These are phyloP conservation scores for Desmophyllum pertusum DNA, from an alignment of 92 coral and sea anemone genomes.

Conservation along the genomic window DNA sequence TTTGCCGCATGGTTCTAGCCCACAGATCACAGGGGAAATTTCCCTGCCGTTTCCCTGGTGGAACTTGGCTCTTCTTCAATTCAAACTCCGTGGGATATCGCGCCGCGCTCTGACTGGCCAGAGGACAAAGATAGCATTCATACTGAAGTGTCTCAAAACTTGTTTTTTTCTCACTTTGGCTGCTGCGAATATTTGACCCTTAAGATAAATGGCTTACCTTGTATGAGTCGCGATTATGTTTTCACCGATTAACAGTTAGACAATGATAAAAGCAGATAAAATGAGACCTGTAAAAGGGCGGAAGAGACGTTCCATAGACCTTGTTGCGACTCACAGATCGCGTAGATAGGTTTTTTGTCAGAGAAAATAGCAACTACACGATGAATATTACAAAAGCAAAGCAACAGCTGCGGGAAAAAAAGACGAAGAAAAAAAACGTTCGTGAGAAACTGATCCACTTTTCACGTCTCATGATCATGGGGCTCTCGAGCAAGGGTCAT, in stretches of 20 bases:
- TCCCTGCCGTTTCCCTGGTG: not conserved
- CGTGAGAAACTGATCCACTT: too few species aligned
- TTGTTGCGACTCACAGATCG: too few species aligned
- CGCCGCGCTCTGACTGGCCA: not conserved
- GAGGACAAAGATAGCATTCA: conserved; percentile 25
- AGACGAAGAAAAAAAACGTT: too few species aligned
- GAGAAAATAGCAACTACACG: too few species aligned
- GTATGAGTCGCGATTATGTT: conserved; percentile 1
- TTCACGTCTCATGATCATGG: too few species aligned
- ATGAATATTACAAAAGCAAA: too few species aligned
- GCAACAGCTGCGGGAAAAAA: too few species aligned
- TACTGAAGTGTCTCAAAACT: not conserved
- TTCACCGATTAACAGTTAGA: conserved; percentile 6
- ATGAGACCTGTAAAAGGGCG: not conserved
- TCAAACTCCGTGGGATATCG: not conserved
- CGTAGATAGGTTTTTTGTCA: too few species aligned
- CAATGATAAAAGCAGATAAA: conserved; percentile 5
- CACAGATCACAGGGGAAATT: not conserved
- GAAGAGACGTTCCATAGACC: not conserved
- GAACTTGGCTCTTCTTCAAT: not conserved
- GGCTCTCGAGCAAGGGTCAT: too few species aligned
- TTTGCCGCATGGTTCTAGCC: not conserved
- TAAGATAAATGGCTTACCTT: not conserved
- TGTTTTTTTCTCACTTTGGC: not conserved
- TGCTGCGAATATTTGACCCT: conserved; percentile 31